Evolutionary conservation across 2,797 vertebrate genomes (phyloP), one percentile per base, ranked within the genome.

Genomic region (Periophthalmus magnuspinnatus): DNA sequence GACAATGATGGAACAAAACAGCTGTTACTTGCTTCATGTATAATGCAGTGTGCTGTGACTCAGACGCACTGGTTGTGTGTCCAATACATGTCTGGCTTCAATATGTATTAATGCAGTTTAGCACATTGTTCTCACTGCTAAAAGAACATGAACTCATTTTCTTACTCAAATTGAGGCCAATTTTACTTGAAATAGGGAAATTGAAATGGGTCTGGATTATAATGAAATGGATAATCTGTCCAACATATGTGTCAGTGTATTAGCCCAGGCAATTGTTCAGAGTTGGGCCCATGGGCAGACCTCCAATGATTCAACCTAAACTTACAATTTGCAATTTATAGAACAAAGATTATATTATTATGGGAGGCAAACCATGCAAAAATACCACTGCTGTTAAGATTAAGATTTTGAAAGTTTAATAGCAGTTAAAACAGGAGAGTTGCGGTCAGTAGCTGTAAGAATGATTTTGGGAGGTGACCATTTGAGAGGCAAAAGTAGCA

Each of bases 1-100:
- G 17, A 78, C 80, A 67, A 83, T 77, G 61, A 81, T 84, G 58
- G 32, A 78, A 73, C 65, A 71, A 68, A 88, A 81, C 82, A 84
- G 83, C 84, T 88, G 84, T 73, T 56, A 14, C 24, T 70, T 80
- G 59, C 75, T 72, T 67, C 72, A 76, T 84, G 83, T 69, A 75
- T 75, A 63, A 83, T 78, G 82, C 32, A 57, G 33, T 2, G 41
- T 32, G 24, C 66, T 71, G 67, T 79, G 60, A 33, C 24, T 48
- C 62, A 50, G 62, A 17, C 2, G 45, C 45, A 28, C 78, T 67
- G 58, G 36, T 17, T 63, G 61, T 47, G 59, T 41, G 33, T 45
- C 21, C 38, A 9, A 17, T 34, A 34, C 16, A 33, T 60, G 58
- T 60, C 32, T n/a, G 58, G 58, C 19, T 60, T 60, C 55, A 60